Evolutionary conservation across 2,888 invertebrate genomes (phyloP).

Genomic region (Amblyjoppa proteus): DNA sequence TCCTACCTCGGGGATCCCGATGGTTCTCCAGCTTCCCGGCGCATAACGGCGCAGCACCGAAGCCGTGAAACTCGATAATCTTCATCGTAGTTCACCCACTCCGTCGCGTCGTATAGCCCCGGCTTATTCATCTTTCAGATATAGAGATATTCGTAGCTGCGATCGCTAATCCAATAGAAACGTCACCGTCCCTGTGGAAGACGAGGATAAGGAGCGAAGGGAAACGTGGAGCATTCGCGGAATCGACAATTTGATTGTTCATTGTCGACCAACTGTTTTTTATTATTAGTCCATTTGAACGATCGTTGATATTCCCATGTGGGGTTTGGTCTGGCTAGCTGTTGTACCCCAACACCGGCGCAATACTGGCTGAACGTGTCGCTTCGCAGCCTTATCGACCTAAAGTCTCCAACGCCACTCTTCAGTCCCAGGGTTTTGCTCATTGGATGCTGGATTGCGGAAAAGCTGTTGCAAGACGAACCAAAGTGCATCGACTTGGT

Average conservation of each 20-base stretch:
- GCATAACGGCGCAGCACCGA: conserved; percentile 32
- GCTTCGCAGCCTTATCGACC: no score
- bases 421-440: background rate
- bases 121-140: conserved; percentile 6
- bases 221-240: conserved; percentile 12
- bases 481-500: conserved; percentile 21
- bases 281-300: background rate
- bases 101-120: conserved; percentile 10
- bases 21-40: conserved; percentile 35
- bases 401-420: no score
- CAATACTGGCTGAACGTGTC: no score
- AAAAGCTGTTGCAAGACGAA: background rate
- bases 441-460: background rate
- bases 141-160: conserved; percentile 33
- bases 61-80: conserved; percentile 67
- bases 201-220: background rate
- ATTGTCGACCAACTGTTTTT: background rate
- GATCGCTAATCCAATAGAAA: conserved; percentile 62
- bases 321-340: background rate
- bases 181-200: conserved; percentile 6
- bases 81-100: conserved; percentile 59
- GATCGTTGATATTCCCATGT: background rate
- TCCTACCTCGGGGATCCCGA: conserved; percentile 20
- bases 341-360: background rate
- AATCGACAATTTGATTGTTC: conserved; percentile 14